Conservation (phyloP, 2,797 vertebrate species). For the Girardinus metallicus region DNA sequence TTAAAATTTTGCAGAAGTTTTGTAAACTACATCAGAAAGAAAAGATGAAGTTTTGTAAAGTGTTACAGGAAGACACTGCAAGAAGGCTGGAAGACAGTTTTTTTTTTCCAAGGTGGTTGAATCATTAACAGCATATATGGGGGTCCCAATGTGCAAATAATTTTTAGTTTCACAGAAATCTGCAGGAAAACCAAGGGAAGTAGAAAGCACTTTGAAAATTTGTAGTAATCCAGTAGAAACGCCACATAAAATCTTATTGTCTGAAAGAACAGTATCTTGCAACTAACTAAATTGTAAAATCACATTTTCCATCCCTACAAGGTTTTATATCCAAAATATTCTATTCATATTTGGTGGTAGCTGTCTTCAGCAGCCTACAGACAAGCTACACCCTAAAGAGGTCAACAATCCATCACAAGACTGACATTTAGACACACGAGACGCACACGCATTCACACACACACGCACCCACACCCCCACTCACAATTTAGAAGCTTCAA, state of each 20-base stretch:
- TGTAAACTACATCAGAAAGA: not conserved
- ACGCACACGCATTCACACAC: not conserved
- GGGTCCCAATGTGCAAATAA: not conserved
- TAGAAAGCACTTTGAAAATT: not conserved
- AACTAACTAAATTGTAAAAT: not conserved
- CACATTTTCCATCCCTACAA: not conserved
- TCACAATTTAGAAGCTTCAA: not conserved
- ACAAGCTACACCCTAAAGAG: not conserved
- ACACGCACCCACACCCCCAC: too few species aligned
- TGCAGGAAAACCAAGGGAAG: not conserved
- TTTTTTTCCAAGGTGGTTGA: not conserved
- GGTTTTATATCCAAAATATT: not conserved
- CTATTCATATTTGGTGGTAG: not conserved
- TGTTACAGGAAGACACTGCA: not conserved
- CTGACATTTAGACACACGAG: not conserved
- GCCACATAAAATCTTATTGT: not conserved
- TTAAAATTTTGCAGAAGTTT: not conserved
- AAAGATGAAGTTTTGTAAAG: not conserved
- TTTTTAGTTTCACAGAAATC: not conserved
- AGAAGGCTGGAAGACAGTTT: too few species aligned
- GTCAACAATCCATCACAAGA: not conserved
- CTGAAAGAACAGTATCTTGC: not conserved
- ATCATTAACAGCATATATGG: slow-evolving; percentile 4
- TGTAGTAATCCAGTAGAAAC: not conserved
- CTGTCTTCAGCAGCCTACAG: not conserved